Base-by-base conservation (phyloP, 2,113 vertebrate species). In the Pluvianellus socialis region DNA sequence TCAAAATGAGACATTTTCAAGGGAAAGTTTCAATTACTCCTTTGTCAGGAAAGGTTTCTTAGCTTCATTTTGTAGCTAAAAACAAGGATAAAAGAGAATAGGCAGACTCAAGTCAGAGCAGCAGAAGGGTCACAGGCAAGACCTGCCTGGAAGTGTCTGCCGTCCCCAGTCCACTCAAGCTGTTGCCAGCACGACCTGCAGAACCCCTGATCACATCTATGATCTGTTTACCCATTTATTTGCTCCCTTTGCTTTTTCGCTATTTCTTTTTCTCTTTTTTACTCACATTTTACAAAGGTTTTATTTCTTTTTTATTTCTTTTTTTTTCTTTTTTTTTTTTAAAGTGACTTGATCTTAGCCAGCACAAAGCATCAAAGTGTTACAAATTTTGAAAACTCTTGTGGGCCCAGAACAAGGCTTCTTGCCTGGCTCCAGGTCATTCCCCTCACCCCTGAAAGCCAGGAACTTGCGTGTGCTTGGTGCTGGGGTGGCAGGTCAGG, bases 1-100 rank as follows among this genome's bases (percentile, higher is more conserved):
- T 94, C 91, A 84, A 92, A 91, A 71, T 33, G 18, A 92, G 49
- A 81, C 35, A 55, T 79, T 81, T 96, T 91, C 33, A 84, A 74
- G 35, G 38, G 61, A 86, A 73, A 80, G 19, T 66, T 73, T 91
- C 59, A 88, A 82, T 65, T n/a, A 40, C 18, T 70, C 3, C 42
- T 80, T 80, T 88, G 58, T 80, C 53, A 58, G 21, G 19, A 76
- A 45, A 88, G 42, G 18, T 86, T 83, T 86, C 71, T 62, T 89
- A 59, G 56, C 50, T 75, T 79, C 2, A 0, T 67, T 79, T 79
- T 92, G 23, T 86, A 44, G 28, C 45, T 84, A 76, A 81, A 94
- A 91, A 45, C 4, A 50, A 23, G n/a, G 59, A 55, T 89, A 65
- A 80, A 94, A 89, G 45, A 73, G 42, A 79, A 86, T 2, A 77